A percentile compares a stretch with the other conserved stretches of the same genome.
Conservation (phyloP, 1,140 invertebrate genomes). For the Drosophila tristis region DNA sequence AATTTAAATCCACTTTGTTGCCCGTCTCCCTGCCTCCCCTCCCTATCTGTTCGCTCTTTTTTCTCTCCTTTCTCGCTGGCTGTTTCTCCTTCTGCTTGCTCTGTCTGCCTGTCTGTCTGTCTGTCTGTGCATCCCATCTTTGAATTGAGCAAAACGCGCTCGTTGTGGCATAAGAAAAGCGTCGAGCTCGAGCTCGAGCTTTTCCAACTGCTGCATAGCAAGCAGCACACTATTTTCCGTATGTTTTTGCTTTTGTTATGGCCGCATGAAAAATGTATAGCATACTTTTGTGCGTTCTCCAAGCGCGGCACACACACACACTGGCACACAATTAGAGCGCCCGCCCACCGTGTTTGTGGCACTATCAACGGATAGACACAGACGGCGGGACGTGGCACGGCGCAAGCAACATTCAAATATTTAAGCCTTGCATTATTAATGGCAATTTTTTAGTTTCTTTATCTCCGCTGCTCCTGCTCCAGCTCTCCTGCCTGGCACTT, state of each 20-base stretch:
- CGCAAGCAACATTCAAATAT: slow-evolving; percentile 56
- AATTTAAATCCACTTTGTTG: slow-evolving; percentile 82
- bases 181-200: background rate
- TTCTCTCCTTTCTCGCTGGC: background rate
- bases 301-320: slow-evolving; percentile 8
- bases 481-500: slow-evolving; percentile 4
- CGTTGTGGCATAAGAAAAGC: slow-evolving; percentile 66
- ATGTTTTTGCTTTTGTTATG: slow-evolving; percentile 58
- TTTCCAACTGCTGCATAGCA: slow-evolving; percentile 20
- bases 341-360: background rate
- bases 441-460: slow-evolving; percentile 44
- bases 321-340: slow-evolving; percentile 57
- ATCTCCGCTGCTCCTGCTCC: slow-evolving; percentile 33
- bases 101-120: background rate
- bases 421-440: slow-evolving; percentile 75
- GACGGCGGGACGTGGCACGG: no score
- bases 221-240: slow-evolving; percentile 61
- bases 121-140: slow-evolving; percentile 26
- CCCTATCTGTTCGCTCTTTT: slow-evolving; percentile 15
- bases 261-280: slow-evolving; percentile 77
- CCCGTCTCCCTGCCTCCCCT: slow-evolving; percentile 27
- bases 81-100: background rate
- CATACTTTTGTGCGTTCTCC: slow-evolving; percentile 69
- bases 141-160: slow-evolving; percentile 53
- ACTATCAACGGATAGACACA: no score